Evolutionary conservation across 35 echinoderm and acorn worm genomes (phyloP).

Genomic region (Ophioderma brevispina): DNA sequence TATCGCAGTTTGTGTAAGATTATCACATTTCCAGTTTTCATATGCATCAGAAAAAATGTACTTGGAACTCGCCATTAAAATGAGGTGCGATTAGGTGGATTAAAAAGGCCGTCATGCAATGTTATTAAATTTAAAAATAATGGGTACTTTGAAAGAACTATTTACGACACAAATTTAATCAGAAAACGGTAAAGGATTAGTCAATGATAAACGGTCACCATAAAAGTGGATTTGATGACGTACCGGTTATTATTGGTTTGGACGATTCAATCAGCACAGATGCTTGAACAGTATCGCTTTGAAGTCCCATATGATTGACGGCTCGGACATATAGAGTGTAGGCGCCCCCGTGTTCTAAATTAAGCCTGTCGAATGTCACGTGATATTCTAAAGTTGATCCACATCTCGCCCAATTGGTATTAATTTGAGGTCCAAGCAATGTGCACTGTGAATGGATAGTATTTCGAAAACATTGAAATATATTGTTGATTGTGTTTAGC

Average conservation of each 20-base stretch:
- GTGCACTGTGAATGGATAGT: not conserved
- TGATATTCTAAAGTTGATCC: conserved; percentile 11
- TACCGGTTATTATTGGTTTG: not conserved
- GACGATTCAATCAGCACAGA: not conserved
- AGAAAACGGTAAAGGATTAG: not conserved
- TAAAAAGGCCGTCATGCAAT: no score
- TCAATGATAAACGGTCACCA: no score
- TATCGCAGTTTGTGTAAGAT: no score
- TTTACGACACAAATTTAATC: not conserved
- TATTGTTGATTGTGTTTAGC: no score
- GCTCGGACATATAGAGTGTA: conserved; percentile 42
- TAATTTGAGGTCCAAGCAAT: not conserved
- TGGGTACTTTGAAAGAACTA: not conserved
- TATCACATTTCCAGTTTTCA: no score
- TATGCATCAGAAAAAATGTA: no score
- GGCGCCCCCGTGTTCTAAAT: not conserved
- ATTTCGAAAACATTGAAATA: no score
- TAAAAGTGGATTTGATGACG: no score
- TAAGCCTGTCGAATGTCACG: conserved; percentile 4
- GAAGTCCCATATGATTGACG: conserved; percentile 22
- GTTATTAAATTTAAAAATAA: not conserved
- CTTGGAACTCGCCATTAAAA: no score
- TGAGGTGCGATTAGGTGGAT: no score
- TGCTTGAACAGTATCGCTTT: not conserved
- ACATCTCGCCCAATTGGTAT: not conserved